Evolutionary conservation across 2,797 vertebrate species (phyloP).

Genomic region (Pteropus rufus): DNA sequence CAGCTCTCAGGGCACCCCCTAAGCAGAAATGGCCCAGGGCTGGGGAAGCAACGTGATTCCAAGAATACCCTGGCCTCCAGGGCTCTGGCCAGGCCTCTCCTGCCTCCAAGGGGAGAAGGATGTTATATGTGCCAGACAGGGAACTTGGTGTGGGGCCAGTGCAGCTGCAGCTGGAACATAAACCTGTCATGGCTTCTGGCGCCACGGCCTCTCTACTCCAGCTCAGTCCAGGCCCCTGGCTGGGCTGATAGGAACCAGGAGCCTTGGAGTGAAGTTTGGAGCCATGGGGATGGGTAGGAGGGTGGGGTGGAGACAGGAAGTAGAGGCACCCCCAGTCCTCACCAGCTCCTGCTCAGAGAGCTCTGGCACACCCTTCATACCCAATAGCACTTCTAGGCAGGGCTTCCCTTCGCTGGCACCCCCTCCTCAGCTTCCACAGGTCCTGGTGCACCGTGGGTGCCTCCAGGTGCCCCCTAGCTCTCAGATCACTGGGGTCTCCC

Average conservation of each 20-base stretch:
- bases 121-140: not conserved
- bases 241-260: conserved; percentile 28
- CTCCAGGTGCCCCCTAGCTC: not conserved
- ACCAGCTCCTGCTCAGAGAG: not conserved
- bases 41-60: not conserved
- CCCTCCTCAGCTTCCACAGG: not conserved
- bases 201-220: not conserved
- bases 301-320: rapidly evolving
- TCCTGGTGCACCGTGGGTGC: not conserved
- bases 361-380: not conserved
- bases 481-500: not conserved
- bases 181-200: conserved; percentile 36
- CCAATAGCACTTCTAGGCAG: not conserved
- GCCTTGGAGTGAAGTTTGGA: not conserved
- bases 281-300: rapidly evolving
- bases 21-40: not conserved
- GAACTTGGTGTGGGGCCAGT: not conserved
- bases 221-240: not conserved
- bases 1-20: not conserved
- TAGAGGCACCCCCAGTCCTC: not conserved
- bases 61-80: not conserved
- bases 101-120: not conserved
- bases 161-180: not conserved
- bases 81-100: not conserved
- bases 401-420: rapidly evolving